Percentiles rank a stretch among this genome's conserved stretches.
Conservation (phyloP, 2,113 vertebrate genomes). For the Deroptyus accipitrinus region DNA sequence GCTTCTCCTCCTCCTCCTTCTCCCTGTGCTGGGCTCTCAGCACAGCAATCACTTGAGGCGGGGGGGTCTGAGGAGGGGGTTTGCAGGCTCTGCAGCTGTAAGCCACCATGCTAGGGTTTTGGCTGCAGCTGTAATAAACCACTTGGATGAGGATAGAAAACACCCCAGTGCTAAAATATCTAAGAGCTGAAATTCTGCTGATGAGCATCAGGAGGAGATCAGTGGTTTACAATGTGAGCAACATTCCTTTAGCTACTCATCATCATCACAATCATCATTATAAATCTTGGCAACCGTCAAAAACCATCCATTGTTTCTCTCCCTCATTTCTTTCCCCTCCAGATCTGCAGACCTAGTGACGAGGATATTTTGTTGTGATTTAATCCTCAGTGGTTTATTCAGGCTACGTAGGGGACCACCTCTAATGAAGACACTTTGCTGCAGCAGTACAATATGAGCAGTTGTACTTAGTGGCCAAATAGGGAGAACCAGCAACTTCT, state of each 20-base stretch:
- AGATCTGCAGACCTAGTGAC: constrained; percentile 11
- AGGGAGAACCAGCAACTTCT: background rate
- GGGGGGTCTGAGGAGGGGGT: background rate
- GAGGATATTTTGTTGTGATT: constrained; percentile 49
- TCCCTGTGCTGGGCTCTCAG: background rate
- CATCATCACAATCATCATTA: constrained; percentile 33
- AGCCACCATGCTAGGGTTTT: constrained; percentile 21
- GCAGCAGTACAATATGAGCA: background rate
- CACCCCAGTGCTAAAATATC: constrained; percentile 50
- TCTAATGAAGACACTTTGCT: constrained; percentile 11
- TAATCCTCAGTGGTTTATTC: constrained; percentile 16
- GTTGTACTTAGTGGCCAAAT: background rate
- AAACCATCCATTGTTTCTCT: constrained; percentile 41
- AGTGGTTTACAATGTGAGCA: constrained; percentile 34
- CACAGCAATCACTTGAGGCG: background rate
- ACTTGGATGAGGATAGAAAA: constrained; percentile 40
- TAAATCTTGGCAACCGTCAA: constrained; percentile 33
- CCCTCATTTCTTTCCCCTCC: background rate
- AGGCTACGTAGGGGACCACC: background rate
- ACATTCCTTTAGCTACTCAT: constrained; percentile 30
- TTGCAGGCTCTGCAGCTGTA: constrained; percentile 39
- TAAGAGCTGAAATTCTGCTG: constrained; percentile 48
- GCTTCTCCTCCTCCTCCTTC: background rate
- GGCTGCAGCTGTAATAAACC: constrained; percentile 70
- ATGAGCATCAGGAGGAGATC: constrained; percentile 39